phyloP scores from a whole-genome alignment of 2,888 invertebrate species.

The Erebia aethiops region DNA sequence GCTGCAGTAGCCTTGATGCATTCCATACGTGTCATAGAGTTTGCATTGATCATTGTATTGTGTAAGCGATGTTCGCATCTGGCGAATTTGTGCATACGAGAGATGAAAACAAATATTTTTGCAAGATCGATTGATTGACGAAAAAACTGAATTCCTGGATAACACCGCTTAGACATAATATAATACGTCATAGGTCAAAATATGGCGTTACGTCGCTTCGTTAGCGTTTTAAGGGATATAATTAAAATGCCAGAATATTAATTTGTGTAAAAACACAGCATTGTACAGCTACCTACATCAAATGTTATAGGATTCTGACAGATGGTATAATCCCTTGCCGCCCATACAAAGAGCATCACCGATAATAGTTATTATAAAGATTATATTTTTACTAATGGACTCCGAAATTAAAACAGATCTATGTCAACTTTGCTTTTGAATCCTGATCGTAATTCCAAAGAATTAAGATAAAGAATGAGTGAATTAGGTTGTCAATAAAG shows the following conservation, averaged over 20 bases:
- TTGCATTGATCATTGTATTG: slow-evolving; percentile 35
- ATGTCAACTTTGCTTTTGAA: slow-evolving; percentile 33
- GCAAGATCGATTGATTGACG: slow-evolving; percentile 12
- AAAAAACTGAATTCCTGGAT: neutral
- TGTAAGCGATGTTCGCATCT: slow-evolving; percentile 30
- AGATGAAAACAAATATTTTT: slow-evolving; percentile 4
- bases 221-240: neutral
- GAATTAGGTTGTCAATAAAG: slow-evolving; percentile 12
- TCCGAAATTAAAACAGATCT: slow-evolving; percentile 43
- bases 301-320: slow-evolving; percentile 38
- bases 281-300: slow-evolving; percentile 28
- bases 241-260: slow-evolving; percentile 20
- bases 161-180: neutral
- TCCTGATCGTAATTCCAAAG: slow-evolving; percentile 53
- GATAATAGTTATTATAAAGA: slow-evolving; percentile 37
- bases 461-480: slow-evolving; percentile 54
- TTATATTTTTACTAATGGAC: slow-evolving; percentile 47
- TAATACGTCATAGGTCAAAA: neutral
- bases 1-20: slow-evolving; percentile 31
- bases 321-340: slow-evolving; percentile 42
- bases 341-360: slow-evolving; percentile 32
- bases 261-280: slow-evolving; percentile 7
- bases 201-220: neutral
- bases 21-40: slow-evolving; percentile 35
- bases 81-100: slow-evolving; percentile 20